phyloP scores from a whole-genome alignment of 2,113 vertebrate species.

The Siphamia tubifer region DNA sequence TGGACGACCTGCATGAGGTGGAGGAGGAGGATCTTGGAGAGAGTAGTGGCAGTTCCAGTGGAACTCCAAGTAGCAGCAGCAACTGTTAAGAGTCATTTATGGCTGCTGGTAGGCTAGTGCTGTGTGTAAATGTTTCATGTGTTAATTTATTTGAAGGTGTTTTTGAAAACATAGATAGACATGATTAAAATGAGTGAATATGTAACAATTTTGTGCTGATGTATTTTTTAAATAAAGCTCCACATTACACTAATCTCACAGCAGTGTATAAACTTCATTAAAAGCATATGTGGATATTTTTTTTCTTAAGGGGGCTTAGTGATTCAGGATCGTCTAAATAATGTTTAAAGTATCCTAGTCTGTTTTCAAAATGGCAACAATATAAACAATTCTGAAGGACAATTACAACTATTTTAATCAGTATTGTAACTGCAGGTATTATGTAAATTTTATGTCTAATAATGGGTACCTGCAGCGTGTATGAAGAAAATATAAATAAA shows the following conservation, averaged over 20 bases:
- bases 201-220: constrained; percentile 12
- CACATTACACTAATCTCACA: not conserved
- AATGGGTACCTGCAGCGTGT: too few relatives aligned
- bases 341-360: too few relatives aligned
- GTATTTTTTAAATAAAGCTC: constrained; percentile 60
- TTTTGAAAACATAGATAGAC: constrained; percentile 22
- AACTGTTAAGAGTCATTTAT: constrained; percentile 37
- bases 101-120: not conserved
- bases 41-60: constrained; percentile 41
- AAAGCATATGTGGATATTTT: not conserved
- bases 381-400: too few relatives aligned
- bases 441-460: too few relatives aligned
- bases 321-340: not conserved
- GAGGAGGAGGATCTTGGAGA: constrained; percentile 62
- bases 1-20: constrained; percentile 69
- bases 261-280: not conserved
- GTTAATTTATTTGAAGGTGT: constrained; percentile 33
- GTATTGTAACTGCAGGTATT: too few relatives aligned
- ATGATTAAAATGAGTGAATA: constrained; percentile 21
- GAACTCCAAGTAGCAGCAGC: constrained; percentile 42
- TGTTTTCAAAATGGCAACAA: too few relatives aligned
- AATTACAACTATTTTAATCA: too few relatives aligned
- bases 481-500: too few relatives aligned
- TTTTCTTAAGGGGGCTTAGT: not conserved
- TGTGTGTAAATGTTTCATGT: constrained; percentile 34